Percentiles rank a stretch among this genome's conserved stretches.
Evolutionary conservation across 2,113 vertebrate genomes (phyloP).

Genomic region (Sylvicapra grimmia): DNA sequence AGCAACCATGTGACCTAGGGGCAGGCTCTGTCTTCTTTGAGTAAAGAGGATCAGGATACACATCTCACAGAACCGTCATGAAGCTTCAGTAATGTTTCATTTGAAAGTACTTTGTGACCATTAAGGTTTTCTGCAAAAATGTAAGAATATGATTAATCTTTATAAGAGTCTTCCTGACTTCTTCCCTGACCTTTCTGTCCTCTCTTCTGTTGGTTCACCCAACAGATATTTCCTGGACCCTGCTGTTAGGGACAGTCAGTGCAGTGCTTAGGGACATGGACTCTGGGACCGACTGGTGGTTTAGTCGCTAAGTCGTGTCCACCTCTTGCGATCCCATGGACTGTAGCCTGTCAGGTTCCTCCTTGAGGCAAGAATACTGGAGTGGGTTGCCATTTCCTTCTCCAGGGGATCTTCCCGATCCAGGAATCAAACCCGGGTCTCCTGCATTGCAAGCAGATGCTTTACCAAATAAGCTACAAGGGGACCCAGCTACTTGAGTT

Average conservation of each 20-base stretch:
- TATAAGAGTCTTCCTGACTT: not conserved
- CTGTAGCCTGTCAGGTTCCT: too few relatives aligned
- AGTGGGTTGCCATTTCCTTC: too few relatives aligned
- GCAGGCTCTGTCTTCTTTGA: not conserved
- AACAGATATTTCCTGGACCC: not conserved
- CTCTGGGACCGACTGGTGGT: not conserved
- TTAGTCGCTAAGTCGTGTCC: too few relatives aligned
- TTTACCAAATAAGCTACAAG: too few relatives aligned
- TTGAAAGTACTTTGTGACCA: not conserved
- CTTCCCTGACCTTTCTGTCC: not conserved
- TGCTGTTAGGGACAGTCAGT: not conserved
- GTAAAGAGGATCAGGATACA: not conserved
- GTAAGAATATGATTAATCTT: not conserved
- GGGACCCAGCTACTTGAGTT: not conserved
- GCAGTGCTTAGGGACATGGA: not conserved
- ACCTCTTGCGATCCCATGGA: too few relatives aligned
- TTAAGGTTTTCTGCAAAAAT: not conserved
- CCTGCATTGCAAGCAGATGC: too few relatives aligned
- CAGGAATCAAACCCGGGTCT: too few relatives aligned
- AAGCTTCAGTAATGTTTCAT: not conserved
- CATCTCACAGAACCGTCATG: not conserved
- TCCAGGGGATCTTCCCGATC: too few relatives aligned
- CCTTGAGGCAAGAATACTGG: too few relatives aligned
- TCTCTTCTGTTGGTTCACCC: not conserved
- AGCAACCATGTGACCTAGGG: not conserved